A percentile compares a stretch with the other conserved stretches of the same genome.
Conservation (phyloP, 1,140 invertebrate genomes). For the Drosophila neocordata region DNA sequence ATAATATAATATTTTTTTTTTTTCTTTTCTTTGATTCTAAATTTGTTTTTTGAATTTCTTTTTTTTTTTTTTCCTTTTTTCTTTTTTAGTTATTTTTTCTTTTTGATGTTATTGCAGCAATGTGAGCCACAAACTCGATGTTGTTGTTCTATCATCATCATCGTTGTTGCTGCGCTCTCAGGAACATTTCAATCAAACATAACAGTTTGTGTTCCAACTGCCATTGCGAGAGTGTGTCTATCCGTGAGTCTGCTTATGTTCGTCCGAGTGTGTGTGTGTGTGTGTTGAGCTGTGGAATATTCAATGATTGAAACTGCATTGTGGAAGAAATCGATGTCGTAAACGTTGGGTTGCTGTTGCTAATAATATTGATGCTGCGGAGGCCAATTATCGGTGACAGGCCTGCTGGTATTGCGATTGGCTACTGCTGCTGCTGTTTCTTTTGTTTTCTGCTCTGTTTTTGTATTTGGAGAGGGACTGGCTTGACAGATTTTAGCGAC, state of each 20-base stretch:
- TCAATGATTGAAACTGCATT: conserved; percentile 64
- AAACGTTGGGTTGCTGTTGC: conserved; percentile 67
- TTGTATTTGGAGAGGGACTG: conserved; percentile 7
- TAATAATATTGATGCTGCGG: conserved; percentile 27
- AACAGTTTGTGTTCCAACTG: conserved; percentile 36
- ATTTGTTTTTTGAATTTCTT: no score
- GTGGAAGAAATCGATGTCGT: conserved; percentile 75
- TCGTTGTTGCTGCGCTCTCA: conserved; percentile 28
- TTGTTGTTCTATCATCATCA: conserved; percentile 6
- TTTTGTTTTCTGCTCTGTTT: conserved; percentile 21
- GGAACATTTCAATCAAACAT: conserved; percentile 31
- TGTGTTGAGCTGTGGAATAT: conserved; percentile 44
- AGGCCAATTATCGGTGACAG: conserved; percentile 24
- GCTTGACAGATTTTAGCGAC: conserved; percentile 67
- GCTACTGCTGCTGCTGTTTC: conserved; percentile 33
- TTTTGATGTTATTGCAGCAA: conserved; percentile 7
- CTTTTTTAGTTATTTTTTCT: background rate
- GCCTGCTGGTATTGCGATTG: conserved; percentile 37
- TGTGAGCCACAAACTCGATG: conserved; percentile 22
- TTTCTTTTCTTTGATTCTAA: background rate
- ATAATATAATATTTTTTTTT: background rate
- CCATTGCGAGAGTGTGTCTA: background rate
- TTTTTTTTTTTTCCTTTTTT: conserved; percentile 9
- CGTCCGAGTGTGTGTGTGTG: conserved; percentile 18
- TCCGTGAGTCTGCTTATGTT: conserved; percentile 17